These are phyloP conservation scores for Phrynocephalus versicolor DNA, from an alignment of 2,113 vertebrate species.

Conservation along the genomic window DNA sequence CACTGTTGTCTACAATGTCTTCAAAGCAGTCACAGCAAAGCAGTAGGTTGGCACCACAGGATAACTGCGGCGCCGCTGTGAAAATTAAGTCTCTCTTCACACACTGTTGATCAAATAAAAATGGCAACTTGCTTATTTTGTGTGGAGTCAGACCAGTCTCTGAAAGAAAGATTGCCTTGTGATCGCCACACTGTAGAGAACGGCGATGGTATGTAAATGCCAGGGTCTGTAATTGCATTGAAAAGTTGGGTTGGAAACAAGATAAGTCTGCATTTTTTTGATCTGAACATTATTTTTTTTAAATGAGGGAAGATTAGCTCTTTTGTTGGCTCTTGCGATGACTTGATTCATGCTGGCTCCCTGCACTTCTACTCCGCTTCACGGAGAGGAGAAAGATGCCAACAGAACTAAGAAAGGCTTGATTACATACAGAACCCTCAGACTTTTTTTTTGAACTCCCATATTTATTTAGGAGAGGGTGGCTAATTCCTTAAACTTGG, in stretches of 20 bases:
- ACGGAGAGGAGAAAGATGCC: neutral
- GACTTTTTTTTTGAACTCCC: neutral
- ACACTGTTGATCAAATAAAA: slow-evolving; percentile 31
- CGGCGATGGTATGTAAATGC: neutral
- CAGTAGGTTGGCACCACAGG: slow-evolving; percentile 20
- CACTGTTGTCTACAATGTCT: slow-evolving; percentile 29
- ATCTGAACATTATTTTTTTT: neutral
- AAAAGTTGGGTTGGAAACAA: neutral
- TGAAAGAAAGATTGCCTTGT: neutral
- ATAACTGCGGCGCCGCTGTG: slow-evolving; percentile 30
- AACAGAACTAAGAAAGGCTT: neutral
- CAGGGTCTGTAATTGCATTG: neutral
- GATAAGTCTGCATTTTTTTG: neutral
- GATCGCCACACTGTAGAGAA: neutral
- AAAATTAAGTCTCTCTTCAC: slow-evolving; percentile 59
- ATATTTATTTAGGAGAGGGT: neutral
- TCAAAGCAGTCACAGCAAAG: slow-evolving; percentile 22
- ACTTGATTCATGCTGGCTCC: neutral
- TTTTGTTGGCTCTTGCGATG: neutral
- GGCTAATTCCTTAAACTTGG: neutral
- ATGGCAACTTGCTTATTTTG: slow-evolving; percentile 16
- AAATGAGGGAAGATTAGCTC: neutral
- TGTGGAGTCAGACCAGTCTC: slow-evolving; percentile 20
- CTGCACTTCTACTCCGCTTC: neutral
- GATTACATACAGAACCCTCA: neutral